A percentile compares a stretch with the other conserved stretches of the same genome.
Conservation (phyloP, 30 jellyfish, hydroid and myxozoan genomes). For the Catostylus mosaicus region DNA sequence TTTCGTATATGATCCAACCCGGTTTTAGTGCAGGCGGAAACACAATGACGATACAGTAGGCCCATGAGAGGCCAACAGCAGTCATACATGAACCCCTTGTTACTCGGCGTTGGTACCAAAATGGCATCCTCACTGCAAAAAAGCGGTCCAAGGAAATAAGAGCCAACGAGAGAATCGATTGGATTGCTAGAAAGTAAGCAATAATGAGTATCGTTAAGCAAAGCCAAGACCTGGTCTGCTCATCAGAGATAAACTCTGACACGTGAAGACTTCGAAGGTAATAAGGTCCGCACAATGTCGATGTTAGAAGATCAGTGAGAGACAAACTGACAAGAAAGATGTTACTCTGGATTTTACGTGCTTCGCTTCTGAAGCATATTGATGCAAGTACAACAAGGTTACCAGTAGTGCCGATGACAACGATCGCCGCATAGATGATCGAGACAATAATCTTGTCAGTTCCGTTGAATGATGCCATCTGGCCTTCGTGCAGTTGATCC, state of each 20-base stretch:
- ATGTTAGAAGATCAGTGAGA: constrained; percentile 34
- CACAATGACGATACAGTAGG: constrained; percentile 20
- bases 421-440: constrained; percentile 1
- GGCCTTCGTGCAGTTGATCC: too few relatives aligned
- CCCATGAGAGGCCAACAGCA: constrained; percentile 22
- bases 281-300: constrained; percentile 65
- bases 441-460: constrained; percentile 13
- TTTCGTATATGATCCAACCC: constrained; percentile 48
- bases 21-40: constrained; percentile 31
- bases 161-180: constrained; percentile 55
- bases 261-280: constrained; percentile 49
- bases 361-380: constrained; percentile 29
- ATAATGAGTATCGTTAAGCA: constrained; percentile 28
- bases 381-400: constrained; percentile 41
- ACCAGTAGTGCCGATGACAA: constrained; percentile 38
- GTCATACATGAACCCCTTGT: constrained; percentile 17
- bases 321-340: constrained; percentile 49
- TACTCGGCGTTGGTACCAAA: constrained; percentile 47
- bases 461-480: constrained; percentile 3
- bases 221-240: not conserved
- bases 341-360: constrained; percentile 51
- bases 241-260: constrained; percentile 16
- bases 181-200: constrained; percentile 37
- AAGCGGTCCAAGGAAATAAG: constrained; percentile 58
- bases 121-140: constrained; percentile 53